Evolutionary conservation across 2,888 invertebrate genomes (phyloP), one percentile per base, ranked within the genome.

Genomic region (Lymantria monacha): DNA sequence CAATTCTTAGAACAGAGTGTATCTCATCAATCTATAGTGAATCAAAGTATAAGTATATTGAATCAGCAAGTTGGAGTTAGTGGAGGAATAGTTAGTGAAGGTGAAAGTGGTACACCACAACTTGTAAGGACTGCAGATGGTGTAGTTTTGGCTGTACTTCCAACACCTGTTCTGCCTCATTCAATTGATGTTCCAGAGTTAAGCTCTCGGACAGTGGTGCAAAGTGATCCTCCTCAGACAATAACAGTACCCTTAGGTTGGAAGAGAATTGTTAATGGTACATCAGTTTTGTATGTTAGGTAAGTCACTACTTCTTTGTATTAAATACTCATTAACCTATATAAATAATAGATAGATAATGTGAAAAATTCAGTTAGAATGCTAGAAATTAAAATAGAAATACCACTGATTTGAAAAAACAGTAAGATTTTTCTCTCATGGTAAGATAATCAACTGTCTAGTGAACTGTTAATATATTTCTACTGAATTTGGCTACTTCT

Each of bases 1-100:
- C 91, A 91, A 74, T 84, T 91, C 72, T 79, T 91, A 80, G 91
- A 91, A 86, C 91, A 91, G 72, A 91, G 88, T 85, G 87, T 91
- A 59, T 85, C 89, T 52, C 91, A 91, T 70, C 91, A 91, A 63
- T 88, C 90, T 30, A 88, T 90, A 80, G 89, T 91, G 68, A 91
- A 91, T 83, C 90, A 91, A 68, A 88, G 87, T 81, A 89, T 91
- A 66, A 90, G 86, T 80, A 89, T 91, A 81, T 76, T 91, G 64
- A 91, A 89, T 75, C 91, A 90, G 77, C 90, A 91, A 77, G 87
- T 90, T 48, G 87, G 90, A 70, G 88, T 87, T 59, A 85, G 72
- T 74, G 72, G 83, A 63, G 81, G 85, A 57, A 70, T 80, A 67
- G 75, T 76, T 55, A 79, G 81, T 80, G 87, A 88, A 59, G 74